phyloP scores from a whole-genome alignment of 1,140 invertebrate species.

The Acyrthosiphon pisum region DNA sequence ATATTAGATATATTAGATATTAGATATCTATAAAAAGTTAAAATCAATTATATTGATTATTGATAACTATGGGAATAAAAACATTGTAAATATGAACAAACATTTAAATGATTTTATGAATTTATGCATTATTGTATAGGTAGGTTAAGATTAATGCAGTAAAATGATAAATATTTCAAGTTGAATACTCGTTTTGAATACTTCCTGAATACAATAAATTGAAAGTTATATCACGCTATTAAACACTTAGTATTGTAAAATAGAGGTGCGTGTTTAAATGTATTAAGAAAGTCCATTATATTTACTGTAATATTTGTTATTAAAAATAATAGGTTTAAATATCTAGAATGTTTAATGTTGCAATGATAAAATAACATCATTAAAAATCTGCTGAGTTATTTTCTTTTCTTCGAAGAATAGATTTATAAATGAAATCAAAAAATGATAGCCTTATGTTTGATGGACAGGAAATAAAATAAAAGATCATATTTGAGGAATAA shows the following conservation, averaged over 20 bases:
- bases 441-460: background rate
- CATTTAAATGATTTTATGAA: background rate
- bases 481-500: background rate
- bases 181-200: background rate
- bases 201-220: background rate
- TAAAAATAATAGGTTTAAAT: conserved; percentile 17
- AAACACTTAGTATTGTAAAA: background rate
- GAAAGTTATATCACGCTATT: background rate
- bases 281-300: conserved; percentile 22
- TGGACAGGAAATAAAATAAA: background rate
- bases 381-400: background rate
- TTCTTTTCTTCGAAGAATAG: background rate
- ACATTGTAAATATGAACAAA: background rate
- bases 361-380: background rate
- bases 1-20: background rate
- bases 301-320: background rate
- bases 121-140: background rate
- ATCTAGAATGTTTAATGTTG: background rate
- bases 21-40: background rate
- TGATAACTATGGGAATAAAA: background rate
- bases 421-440: background rate
- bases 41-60: background rate
- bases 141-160: background rate
- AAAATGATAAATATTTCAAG: background rate
- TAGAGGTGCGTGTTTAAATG: conserved; percentile 30